Evolutionary conservation across 1,140 invertebrate species (phyloP).

Genomic region (Drosophila repletoides): DNA sequence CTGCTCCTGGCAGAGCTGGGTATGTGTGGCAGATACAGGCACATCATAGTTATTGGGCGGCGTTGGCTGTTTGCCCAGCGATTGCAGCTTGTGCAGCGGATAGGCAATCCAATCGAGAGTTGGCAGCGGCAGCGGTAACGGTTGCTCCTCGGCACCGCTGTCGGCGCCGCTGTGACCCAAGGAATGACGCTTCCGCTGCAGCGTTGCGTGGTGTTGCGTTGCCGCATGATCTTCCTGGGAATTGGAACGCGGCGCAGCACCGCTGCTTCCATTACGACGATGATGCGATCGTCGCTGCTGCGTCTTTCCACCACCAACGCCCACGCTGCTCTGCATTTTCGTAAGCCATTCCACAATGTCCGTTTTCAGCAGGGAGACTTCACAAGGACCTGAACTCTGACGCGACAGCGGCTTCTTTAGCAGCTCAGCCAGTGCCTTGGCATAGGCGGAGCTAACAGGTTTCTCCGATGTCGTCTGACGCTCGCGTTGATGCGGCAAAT

Average conservation of each 20-base stretch:
- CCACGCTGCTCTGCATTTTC: conserved; percentile 67
- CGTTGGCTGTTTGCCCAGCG: conserved; percentile 60
- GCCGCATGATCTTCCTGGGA: conserved; percentile 70
- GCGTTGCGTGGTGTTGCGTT: conserved; percentile 31
- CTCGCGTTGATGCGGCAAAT: conserved; percentile 71
- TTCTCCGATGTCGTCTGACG: conserved; percentile 46
- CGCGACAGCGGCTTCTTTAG: conserved; percentile 77
- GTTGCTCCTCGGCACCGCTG: conserved; percentile 62
- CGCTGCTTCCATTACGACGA: conserved; percentile 77
- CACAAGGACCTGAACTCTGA: conserved; percentile 76
- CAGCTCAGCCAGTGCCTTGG: conserved; percentile 72
- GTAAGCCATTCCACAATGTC: conserved; percentile 82
- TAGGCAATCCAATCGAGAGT: conserved; percentile 78
- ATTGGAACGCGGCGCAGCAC: conserved; percentile 74
- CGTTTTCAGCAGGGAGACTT: conserved; percentile 76
- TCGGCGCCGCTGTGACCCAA: conserved; percentile 69
- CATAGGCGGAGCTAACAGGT: conserved; percentile 64
- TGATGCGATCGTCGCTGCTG: conserved; percentile 60
- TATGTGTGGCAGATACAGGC: conserved; percentile 51
- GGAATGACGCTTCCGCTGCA: conserved; percentile 75
- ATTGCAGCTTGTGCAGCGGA: conserved; percentile 73
- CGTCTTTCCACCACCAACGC: too few species aligned
- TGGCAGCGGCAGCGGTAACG: conserved; percentile 38
- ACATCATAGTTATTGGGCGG: conserved; percentile 64
- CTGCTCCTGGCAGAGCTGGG: conserved; percentile 49